These are phyloP conservation scores for Drosophila lacteicornis DNA, from an alignment of 1,140 invertebrate species.

Conservation along the genomic window DNA sequence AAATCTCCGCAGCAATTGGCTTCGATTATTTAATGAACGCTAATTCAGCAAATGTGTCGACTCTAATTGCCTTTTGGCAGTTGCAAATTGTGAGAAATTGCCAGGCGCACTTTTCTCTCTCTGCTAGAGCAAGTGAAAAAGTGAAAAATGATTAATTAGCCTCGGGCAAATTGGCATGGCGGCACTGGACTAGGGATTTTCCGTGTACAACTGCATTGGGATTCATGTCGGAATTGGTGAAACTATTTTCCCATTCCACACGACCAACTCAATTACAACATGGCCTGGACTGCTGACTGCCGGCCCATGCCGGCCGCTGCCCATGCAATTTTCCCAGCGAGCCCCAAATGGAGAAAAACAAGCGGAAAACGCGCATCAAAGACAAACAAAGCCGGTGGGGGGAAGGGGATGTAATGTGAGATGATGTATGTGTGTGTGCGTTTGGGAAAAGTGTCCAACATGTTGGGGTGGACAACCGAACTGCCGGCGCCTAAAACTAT, in stretches of 20 bases:
- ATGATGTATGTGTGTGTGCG: not conserved
- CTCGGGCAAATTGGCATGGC: slow-evolving; percentile 24
- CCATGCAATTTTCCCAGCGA: slow-evolving; percentile 42
- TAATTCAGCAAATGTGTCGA: slow-evolving; percentile 35
- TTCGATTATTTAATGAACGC: slow-evolving; percentile 50
- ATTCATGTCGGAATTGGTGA: slow-evolving; percentile 37
- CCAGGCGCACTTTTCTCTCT: slow-evolving; percentile 17
- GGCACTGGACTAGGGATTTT: slow-evolving; percentile 22
- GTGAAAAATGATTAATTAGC: slow-evolving; percentile 54
- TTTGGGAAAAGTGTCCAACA: slow-evolving; percentile 46
- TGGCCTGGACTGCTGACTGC: slow-evolving; percentile 5
- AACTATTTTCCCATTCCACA: slow-evolving; percentile 50
- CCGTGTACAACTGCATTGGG: slow-evolving; percentile 30
- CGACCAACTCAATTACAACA: slow-evolving; percentile 56
- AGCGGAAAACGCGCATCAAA: slow-evolving; percentile 59
- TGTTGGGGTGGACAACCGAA: slow-evolving; percentile 47
- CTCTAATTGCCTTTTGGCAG: slow-evolving; percentile 50
- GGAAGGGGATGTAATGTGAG: not conserved
- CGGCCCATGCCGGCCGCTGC: slow-evolving; percentile 34
- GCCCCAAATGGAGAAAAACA: slow-evolving; percentile 35
- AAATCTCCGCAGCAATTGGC: slow-evolving; percentile 29
- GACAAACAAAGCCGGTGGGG: slow-evolving; percentile 41
- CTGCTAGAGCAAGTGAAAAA: slow-evolving; percentile 22
- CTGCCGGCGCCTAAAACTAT: slow-evolving; percentile 57
- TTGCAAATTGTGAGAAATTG: slow-evolving; percentile 48